Conservation (phyloP, 2,888 invertebrate species). For the Euclidia mi region DNA sequence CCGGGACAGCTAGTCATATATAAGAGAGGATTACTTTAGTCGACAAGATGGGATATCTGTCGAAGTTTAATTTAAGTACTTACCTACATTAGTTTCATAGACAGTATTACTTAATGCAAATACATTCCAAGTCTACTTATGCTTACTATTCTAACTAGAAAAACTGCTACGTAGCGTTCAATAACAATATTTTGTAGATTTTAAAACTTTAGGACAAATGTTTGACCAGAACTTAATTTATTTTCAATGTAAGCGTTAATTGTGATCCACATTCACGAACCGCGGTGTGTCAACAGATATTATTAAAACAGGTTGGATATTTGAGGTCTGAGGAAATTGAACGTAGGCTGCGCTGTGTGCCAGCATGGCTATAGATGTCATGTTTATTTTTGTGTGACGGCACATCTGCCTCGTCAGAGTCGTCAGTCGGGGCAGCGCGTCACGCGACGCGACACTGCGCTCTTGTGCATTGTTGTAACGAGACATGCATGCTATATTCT, state of each 20-base stretch:
- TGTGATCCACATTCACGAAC: not conserved
- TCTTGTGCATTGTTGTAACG: too few relatives aligned
- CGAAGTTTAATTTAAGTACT: slow-evolving; percentile 34
- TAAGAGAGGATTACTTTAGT: slow-evolving; percentile 67
- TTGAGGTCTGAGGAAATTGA: too few relatives aligned
- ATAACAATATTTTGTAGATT: not conserved
- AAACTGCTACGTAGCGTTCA: not conserved
- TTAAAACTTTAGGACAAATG: not conserved
- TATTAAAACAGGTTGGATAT: not conserved
- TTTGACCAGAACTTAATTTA: not conserved
- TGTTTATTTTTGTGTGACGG: too few relatives aligned
- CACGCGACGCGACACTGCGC: too few relatives aligned
- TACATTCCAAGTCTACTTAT: slow-evolving; percentile 1
- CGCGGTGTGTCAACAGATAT: not conserved
- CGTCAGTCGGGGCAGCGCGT: too few relatives aligned
- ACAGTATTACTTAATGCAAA: slow-evolving; percentile 45
- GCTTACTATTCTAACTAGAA: not conserved
- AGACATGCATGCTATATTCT: too few relatives aligned
- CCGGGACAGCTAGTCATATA: too few relatives aligned
- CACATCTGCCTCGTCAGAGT: too few relatives aligned
- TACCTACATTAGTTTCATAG: slow-evolving; percentile 44
- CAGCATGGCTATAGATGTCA: too few relatives aligned
- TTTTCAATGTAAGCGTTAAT: not conserved
- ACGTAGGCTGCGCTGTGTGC: too few relatives aligned
- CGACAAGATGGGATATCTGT: slow-evolving; percentile 52